These are phyloP conservation scores for Drosophila affinis DNA, from an alignment of 2,888 invertebrate genomes.

Conservation along the genomic window DNA sequence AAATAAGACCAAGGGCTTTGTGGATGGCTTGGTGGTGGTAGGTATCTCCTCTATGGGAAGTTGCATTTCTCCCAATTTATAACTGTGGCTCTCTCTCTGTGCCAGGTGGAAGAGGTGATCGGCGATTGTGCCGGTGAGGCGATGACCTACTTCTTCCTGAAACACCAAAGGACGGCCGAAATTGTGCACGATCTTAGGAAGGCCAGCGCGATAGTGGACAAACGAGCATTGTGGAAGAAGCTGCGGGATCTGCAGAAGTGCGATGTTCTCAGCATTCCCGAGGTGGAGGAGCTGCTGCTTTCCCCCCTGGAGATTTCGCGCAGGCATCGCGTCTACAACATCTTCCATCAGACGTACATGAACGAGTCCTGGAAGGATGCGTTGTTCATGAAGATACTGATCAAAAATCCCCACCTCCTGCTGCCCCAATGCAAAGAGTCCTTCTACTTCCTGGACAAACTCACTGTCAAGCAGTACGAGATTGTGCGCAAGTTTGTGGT, in stretches of 20 bases:
- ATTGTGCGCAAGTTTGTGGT: conserved; percentile 78
- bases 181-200: conserved; percentile 64
- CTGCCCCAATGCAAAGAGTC: conserved; percentile 73
- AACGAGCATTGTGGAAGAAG: conserved; percentile 78
- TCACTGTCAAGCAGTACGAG: conserved; percentile 70
- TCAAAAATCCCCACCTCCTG: conserved; percentile 67
- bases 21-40: conserved; percentile 72
- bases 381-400: conserved; percentile 73
- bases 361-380: conserved; percentile 81
- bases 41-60: conserved; percentile 7
- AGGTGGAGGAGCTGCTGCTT: conserved; percentile 69
- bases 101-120: conserved; percentile 80
- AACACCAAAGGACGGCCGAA: conserved; percentile 68
- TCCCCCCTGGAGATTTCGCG: conserved; percentile 78
- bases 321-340: conserved; percentile 71
- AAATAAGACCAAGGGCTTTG: conserved; percentile 69
- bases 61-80: too few species aligned
- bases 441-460: conserved; percentile 54
- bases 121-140: conserved; percentile 74
- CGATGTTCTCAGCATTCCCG: conserved; percentile 78
- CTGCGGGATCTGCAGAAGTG: conserved; percentile 75
- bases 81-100: not conserved
- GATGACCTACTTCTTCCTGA: conserved; percentile 73
- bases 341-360: conserved; percentile 80
- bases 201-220: conserved; percentile 59